phyloP scores from a whole-genome alignment of 2,888 invertebrate genomes.

The Drosophila suboccidentalis region DNA sequence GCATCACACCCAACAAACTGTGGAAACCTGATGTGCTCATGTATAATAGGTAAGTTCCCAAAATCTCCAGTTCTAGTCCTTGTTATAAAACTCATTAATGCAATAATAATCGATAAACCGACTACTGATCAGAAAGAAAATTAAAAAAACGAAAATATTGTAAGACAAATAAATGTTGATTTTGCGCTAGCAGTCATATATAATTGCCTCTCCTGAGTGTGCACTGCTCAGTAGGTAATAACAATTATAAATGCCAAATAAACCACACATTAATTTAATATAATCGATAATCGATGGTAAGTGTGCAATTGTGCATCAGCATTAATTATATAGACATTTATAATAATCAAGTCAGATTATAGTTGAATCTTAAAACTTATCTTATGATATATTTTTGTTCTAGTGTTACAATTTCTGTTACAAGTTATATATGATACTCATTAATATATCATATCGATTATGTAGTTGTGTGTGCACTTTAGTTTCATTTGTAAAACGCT shows the following conservation, averaged over 20 bases:
- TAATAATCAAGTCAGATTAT: conserved; percentile 8
- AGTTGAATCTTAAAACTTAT: conserved; percentile 19
- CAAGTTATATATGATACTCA: conserved; percentile 7
- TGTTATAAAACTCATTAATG: conserved; percentile 25
- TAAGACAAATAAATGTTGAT: conserved; percentile 39
- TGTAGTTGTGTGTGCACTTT: conserved; percentile 67
- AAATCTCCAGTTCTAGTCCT: conserved; percentile 20
- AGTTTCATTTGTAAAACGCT: conserved; percentile 37
- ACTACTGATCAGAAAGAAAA: conserved; percentile 48
- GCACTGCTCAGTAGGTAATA: conserved; percentile 39
- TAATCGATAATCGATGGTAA: conserved; percentile 51
- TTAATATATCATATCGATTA: conserved; percentile 19
- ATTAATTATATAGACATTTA: conserved; percentile 5
- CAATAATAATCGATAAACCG: conserved; percentile 53
- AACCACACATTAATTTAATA: conserved; percentile 22
- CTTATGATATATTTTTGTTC: conserved; percentile 14
- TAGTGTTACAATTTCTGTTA: conserved; percentile 14
- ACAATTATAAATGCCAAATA: conserved; percentile 15
- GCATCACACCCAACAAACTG: conserved; percentile 97
- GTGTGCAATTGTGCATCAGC: conserved; percentile 34
- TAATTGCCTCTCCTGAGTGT: conserved; percentile 2
- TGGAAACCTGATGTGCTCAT: conserved; percentile 99
- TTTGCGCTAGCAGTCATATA: conserved; percentile 49
- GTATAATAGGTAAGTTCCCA: conserved; percentile 96
- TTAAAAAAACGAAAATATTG: conserved; percentile 16